Evolutionary conservation across 2,113 vertebrate species (phyloP).

Genomic region (Fulmarus glacialis): DNA sequence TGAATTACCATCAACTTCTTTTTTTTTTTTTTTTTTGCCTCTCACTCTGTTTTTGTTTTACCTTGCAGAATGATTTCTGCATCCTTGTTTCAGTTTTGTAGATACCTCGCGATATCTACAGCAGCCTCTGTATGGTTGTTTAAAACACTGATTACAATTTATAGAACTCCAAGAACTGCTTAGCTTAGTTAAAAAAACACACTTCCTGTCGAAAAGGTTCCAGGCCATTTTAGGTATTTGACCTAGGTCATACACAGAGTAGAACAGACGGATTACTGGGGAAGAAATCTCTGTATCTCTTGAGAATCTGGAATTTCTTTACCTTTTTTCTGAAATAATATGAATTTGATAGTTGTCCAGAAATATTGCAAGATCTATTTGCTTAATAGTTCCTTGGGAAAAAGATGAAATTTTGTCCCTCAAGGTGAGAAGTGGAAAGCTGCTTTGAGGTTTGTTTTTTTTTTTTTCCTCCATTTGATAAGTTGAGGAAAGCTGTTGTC

Average conservation of each 20-base stretch:
- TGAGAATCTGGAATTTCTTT: background rate
- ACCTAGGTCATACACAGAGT: background rate
- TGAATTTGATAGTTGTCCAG: background rate
- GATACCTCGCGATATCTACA: accelerated
- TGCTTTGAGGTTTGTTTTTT: background rate
- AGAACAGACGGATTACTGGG: background rate
- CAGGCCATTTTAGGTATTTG: background rate
- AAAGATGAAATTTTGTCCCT: background rate
- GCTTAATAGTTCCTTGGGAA: background rate
- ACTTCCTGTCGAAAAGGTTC: background rate
- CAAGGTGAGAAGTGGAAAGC: background rate
- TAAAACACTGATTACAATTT: background rate
- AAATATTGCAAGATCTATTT: background rate
- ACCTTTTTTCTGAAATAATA: background rate
- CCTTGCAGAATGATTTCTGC: background rate
- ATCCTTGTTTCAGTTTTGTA: background rate
- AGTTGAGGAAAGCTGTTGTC: background rate
- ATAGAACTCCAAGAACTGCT: background rate
- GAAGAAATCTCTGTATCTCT: background rate
- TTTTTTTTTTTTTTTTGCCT: too few relatives aligned
- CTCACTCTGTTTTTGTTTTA: background rate
- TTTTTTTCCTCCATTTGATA: background rate
- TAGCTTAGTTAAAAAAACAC: background rate
- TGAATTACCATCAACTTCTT: background rate
- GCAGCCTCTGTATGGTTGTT: background rate